These are phyloP conservation scores for Rhinogobio ventralis DNA, from an alignment of 2,797 vertebrate genomes.

Conservation along the genomic window DNA sequence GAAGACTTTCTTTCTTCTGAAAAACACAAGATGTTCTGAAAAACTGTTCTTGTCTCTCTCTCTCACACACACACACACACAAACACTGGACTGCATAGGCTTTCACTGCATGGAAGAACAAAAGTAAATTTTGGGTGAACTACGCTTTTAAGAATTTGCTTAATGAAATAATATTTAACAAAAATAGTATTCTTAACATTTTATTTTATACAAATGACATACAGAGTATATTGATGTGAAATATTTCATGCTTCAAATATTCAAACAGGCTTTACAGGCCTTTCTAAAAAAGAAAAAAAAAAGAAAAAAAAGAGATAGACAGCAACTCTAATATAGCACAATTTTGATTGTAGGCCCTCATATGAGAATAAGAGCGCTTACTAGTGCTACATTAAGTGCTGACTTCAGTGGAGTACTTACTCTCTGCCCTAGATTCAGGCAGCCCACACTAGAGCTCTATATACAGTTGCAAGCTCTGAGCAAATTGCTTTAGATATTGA, in stretches of 20 bases:
- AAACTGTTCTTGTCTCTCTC: background rate
- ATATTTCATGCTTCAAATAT: constrained; percentile 18
- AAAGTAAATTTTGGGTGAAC: background rate
- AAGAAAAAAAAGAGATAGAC: background rate
- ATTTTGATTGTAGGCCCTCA: constrained; percentile 38
- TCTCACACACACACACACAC: too few species aligned
- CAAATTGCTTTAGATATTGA: constrained; percentile 30
- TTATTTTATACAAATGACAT: background rate
- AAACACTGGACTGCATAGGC: too few species aligned
- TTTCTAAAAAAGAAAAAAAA: constrained; percentile 34
- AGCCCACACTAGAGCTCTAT: constrained; percentile 41
- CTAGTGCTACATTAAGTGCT: constrained; percentile 46
- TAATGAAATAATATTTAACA: background rate
- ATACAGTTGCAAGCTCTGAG: constrained; percentile 31
- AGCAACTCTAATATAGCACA: constrained; percentile 39
- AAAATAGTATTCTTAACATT: background rate
- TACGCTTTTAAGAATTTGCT: background rate
- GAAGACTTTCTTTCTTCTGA: background rate
- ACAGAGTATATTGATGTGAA: constrained; percentile 6
- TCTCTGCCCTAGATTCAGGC: constrained; percentile 51
- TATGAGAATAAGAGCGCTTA: constrained; percentile 40
- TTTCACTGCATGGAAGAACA: background rate
- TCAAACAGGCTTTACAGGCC: background rate
- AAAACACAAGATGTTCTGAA: background rate
- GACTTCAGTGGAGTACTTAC: constrained; percentile 47